Evolutionary conservation across 2,888 invertebrate genomes (phyloP).

Genomic region (Apamea monoglypha): DNA sequence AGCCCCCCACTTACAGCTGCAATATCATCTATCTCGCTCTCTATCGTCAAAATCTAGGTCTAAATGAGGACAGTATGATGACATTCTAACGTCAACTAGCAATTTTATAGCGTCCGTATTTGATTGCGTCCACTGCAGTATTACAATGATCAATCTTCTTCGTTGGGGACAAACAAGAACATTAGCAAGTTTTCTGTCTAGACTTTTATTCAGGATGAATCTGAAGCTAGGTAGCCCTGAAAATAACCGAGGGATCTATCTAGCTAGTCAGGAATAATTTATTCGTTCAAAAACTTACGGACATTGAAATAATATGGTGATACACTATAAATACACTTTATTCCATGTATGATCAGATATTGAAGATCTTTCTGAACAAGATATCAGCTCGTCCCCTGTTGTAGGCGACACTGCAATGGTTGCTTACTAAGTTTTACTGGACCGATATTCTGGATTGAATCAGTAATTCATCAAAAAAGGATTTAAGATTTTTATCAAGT

Average conservation of each 20-base stretch:
- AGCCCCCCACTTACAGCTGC: background rate
- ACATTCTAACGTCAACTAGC: slow-evolving; percentile 1
- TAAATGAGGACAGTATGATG: slow-evolving; percentile 10
- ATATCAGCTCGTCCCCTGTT: no score
- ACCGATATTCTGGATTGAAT: background rate
- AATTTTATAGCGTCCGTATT: slow-evolving; percentile 8
- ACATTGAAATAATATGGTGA: no score
- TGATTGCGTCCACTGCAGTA: background rate
- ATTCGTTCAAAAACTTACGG: no score
- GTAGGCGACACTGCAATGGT: background rate
- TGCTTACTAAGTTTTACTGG: background rate
- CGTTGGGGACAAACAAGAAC: background rate
- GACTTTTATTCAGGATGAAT: background rate
- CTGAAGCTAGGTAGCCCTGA: no score
- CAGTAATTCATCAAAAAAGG: background rate
- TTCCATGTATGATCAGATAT: no score
- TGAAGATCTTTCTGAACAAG: no score
- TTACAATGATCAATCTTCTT: background rate
- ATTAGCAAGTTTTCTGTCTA: background rate
- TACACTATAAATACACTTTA: no score
- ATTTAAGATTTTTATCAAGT: no score
- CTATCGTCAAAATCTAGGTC: background rate
- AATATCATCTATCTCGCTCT: no score
- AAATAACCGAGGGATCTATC: no score
- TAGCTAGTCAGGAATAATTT: no score